These are phyloP conservation scores for Perognathus longimembris DNA, from an alignment of 2,113 vertebrate genomes.

Conservation along the genomic window DNA sequence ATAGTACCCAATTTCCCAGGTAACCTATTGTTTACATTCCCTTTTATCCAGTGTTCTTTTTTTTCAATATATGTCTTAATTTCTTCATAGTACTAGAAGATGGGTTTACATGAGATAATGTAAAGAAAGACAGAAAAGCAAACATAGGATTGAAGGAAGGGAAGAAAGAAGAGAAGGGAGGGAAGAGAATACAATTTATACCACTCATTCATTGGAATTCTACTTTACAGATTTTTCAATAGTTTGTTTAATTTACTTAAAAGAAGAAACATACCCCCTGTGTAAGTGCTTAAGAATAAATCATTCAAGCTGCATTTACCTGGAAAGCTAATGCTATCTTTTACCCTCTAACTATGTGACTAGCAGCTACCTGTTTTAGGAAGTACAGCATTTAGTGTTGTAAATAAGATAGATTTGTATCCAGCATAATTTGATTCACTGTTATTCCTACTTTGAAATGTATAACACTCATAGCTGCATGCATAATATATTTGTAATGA, in stretches of 20 bases:
- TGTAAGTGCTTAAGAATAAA: background rate
- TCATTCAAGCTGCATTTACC: background rate
- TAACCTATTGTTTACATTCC: too few species aligned
- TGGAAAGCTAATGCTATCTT: background rate
- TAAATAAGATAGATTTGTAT: background rate
- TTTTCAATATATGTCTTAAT: too few species aligned
- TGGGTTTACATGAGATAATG: too few species aligned
- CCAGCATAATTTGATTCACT: background rate
- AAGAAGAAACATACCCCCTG: background rate
- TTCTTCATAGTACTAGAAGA: too few species aligned
- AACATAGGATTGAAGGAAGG: too few species aligned
- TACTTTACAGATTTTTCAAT: background rate
- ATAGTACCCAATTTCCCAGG: too few species aligned
- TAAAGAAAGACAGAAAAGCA: too few species aligned
- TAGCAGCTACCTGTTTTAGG: background rate
- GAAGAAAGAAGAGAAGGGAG: background rate
- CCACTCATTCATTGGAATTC: too few species aligned
- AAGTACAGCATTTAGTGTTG: background rate
- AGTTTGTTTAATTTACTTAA: conserved; percentile 4
- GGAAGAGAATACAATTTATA: background rate
- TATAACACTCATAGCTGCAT: background rate
- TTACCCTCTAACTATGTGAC: background rate
- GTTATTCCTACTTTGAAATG: background rate
- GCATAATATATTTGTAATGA: background rate
- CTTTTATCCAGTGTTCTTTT: too few species aligned